These are phyloP conservation scores for Mirounga angustirostris DNA, from an alignment of 2,113 vertebrate genomes.

Conservation along the genomic window DNA sequence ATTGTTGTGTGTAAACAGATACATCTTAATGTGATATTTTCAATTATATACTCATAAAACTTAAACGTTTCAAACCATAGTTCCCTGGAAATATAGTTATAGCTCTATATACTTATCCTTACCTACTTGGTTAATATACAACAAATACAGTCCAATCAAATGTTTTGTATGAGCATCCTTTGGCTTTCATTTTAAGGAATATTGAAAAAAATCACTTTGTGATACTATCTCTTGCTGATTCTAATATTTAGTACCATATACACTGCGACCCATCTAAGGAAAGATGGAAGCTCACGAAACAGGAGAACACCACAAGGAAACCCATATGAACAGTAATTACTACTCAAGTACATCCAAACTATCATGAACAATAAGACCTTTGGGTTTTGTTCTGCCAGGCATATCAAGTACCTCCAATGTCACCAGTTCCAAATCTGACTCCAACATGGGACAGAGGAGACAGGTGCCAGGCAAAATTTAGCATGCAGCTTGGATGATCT, in stretches of 20 bases:
- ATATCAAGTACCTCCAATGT: constrained; percentile 85
- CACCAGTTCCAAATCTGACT: constrained; percentile 77
- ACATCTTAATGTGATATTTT: not conserved
- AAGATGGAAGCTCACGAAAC: constrained; percentile 71
- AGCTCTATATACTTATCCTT: not conserved
- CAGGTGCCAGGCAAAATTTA: constrained; percentile 86
- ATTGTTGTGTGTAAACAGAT: not conserved
- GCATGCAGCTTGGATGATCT: constrained; percentile 78
- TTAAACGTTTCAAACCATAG: constrained; percentile 21
- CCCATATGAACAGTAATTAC: constrained; percentile 81
- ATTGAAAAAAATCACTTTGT: constrained; percentile 50
- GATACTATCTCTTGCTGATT: not conserved
- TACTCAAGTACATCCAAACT: constrained; percentile 77
- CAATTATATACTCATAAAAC: constrained; percentile 13
- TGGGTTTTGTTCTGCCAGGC: constrained; percentile 77
- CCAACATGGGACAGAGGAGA: constrained; percentile 83
- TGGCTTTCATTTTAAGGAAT: constrained; percentile 32
- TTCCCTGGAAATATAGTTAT: constrained; percentile 45
- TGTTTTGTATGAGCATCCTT: not conserved
- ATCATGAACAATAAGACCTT: constrained; percentile 82
- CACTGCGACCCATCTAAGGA: not conserved
- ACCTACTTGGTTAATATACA: not conserved
- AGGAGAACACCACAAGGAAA: constrained; percentile 72
- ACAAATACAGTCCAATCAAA: not conserved
- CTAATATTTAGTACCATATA: constrained; percentile 61